Evolutionary conservation across 2,113 vertebrate genomes (phyloP), one percentile per base, ranked within the genome.

Genomic region (Rhagologus leucostigma): DNA sequence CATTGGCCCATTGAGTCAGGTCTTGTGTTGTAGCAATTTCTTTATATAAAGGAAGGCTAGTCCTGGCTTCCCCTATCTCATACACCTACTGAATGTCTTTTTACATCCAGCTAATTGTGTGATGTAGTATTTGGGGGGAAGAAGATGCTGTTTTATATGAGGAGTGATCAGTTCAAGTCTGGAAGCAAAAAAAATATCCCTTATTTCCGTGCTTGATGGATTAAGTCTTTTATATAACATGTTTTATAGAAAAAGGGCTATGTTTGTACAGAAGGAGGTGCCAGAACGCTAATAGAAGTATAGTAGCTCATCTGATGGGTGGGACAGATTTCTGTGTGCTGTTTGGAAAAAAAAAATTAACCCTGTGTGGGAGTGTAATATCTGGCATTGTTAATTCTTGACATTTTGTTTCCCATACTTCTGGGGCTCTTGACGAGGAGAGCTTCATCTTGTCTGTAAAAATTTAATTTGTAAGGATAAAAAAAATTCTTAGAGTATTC

Each of bases 241-340:
- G 16, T 30, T 71, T 92, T 75, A 64, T 80, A 81, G 86, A 78
- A 92, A 93, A 93, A 92, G 56, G 68, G 42, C 71, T 89, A 6
- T 11, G 27, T 92, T 92, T 90, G 80, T 84, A 77, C 85, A 84
- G 92, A 84, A 93, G 94, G 79, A 97, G 83, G 90, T 97, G 94
- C 92, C 95, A 96, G 83, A 94, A 96, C 0, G 5, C 75, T 90
- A 67, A 88, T 69, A 90, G 92, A 82, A 90, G 49, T 83, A 27
- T 76, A 88, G 79, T 88, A 94, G 56, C 75, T 94, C 71, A 77
- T 97, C 85, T 80, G 63, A 94, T 73, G 92, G 79, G 79, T 86
- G 86, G 85, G 79, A 90, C 85, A 90, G 88, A 65, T 79, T 94
- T 94, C 75, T 76, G 27, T 4, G 3, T 68, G 84, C 74, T 79